Conservation (phyloP, 1,140 invertebrate species). For the Acarapis woodi region DNA sequence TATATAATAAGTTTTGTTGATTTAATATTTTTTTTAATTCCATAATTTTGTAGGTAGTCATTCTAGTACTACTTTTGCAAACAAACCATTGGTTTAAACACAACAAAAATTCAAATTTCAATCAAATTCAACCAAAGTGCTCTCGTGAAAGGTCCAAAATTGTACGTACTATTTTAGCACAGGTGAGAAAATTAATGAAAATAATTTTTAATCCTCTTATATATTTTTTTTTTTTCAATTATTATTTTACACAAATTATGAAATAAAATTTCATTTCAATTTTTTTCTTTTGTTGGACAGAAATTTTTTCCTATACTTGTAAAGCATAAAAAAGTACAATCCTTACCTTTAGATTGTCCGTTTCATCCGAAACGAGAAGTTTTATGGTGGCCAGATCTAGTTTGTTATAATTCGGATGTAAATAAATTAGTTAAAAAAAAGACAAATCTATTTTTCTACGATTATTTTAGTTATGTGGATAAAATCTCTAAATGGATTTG, state of each 20-base stretch:
- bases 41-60: too few relatives aligned
- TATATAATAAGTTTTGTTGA: too few relatives aligned
- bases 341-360: constrained; percentile 50
- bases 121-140: too few relatives aligned
- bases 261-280: neutral
- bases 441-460: constrained; percentile 39
- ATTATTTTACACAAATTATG: neutral
- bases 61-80: too few relatives aligned
- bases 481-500: constrained; percentile 38
- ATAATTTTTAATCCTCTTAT: neutral
- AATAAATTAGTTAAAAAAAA: constrained; percentile 21
- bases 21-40: too few relatives aligned
- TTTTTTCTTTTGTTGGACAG: neutral
- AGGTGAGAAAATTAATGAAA: neutral
- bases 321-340: neutral
- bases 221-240: neutral
- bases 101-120: too few relatives aligned
- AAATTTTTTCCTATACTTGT: neutral
- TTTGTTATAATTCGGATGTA: constrained; percentile 37
- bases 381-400: constrained; percentile 17
- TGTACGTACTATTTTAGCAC: neutral
- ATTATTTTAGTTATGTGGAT: neutral
- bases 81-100: too few relatives aligned
- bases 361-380: constrained; percentile 59
- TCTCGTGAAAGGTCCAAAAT: constrained; percentile 1